Percentiles rank a stretch among this genome's conserved stretches.
phyloP scores from a whole-genome alignment of 1,140 invertebrate genomes.

The Dysdera silvatica region DNA sequence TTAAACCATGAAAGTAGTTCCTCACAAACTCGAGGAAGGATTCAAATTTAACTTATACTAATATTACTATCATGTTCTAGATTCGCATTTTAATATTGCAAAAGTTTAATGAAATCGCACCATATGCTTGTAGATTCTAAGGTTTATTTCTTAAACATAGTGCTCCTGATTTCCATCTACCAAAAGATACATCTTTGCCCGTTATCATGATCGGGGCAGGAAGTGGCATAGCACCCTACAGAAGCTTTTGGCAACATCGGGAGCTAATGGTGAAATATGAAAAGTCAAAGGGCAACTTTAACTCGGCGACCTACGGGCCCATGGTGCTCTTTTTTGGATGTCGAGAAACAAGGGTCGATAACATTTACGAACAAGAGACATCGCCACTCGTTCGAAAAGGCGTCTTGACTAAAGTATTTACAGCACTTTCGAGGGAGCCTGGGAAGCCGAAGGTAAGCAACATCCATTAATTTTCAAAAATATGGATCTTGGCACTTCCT shows the following conservation, averaged over 20 bases:
- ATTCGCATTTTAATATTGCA: too few relatives aligned
- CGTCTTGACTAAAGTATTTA: conserved; percentile 36
- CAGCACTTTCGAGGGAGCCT: conserved; percentile 40
- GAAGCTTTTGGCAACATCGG: conserved; percentile 31
- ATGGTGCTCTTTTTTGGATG: conserved; percentile 46
- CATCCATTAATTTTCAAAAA: not conserved
- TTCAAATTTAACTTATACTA: too few relatives aligned
- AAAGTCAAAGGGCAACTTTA: not conserved
- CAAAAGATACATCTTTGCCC: conserved; percentile 8
- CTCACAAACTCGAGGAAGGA: too few relatives aligned
- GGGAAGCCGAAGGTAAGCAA: conserved; percentile 37
- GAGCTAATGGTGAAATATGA: not conserved
- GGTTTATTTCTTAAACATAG: conserved; percentile 25
- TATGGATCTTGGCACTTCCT: not conserved
- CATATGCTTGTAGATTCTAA: too few relatives aligned
- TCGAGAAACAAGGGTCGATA: conserved; percentile 39
- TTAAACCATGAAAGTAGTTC: too few relatives aligned
- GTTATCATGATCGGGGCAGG: conserved; percentile 30
- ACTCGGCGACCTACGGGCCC: conserved; percentile 27
- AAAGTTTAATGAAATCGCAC: too few relatives aligned
- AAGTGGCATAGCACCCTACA: conserved; percentile 31
- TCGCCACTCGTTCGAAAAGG: conserved; percentile 34
- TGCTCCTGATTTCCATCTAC: conserved; percentile 32
- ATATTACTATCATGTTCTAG: too few relatives aligned
- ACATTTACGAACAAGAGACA: conserved; percentile 42